A percentile compares a stretch with the other conserved stretches of the same genome.
Evolutionary conservation across 2,888 invertebrate genomes (phyloP).

Genomic region (Seladonia tumulorum): DNA sequence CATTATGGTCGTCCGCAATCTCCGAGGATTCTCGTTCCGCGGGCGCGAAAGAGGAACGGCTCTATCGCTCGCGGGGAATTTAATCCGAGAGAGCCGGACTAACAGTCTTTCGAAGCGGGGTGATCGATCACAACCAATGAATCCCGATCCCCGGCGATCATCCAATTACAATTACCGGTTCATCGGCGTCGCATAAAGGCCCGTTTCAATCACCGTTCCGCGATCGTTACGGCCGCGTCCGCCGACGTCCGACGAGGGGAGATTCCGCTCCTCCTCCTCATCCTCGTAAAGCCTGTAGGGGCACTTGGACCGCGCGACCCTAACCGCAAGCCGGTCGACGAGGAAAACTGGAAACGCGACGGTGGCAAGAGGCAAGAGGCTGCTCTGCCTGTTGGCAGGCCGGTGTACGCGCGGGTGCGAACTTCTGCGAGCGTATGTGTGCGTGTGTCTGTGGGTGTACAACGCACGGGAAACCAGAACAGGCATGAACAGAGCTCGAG

Average conservation of each 20-base stretch:
- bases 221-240: slow-evolving; percentile 15
- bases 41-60: neutral
- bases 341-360: neutral
- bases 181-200: slow-evolving; percentile 26
- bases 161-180: slow-evolving; percentile 45
- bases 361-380: slow-evolving; percentile 18
- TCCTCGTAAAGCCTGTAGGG: slow-evolving; percentile 27
- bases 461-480: slow-evolving; percentile 17
- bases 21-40: neutral
- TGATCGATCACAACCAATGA: slow-evolving; percentile 43
- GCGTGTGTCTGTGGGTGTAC: neutral
- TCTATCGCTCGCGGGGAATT: slow-evolving; percentile 26
- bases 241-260: neutral
- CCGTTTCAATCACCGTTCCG: slow-evolving; percentile 18
- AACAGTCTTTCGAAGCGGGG: slow-evolving; percentile 23
- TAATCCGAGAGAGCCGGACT: slow-evolving; percentile 1
- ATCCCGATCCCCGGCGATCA: slow-evolving; percentile 31
- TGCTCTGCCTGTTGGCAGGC: neutral
- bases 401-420: slow-evolving; percentile 13
- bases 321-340: slow-evolving; percentile 53
- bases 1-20: slow-evolving; percentile 9
- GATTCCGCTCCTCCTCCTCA: neutral
- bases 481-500: slow-evolving; percentile 3
- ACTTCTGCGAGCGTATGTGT: neutral
- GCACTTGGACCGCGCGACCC: slow-evolving; percentile 52